These are phyloP conservation scores for Nemoura dubitans DNA, from an alignment of 2,888 invertebrate species.

Conservation along the genomic window DNA sequence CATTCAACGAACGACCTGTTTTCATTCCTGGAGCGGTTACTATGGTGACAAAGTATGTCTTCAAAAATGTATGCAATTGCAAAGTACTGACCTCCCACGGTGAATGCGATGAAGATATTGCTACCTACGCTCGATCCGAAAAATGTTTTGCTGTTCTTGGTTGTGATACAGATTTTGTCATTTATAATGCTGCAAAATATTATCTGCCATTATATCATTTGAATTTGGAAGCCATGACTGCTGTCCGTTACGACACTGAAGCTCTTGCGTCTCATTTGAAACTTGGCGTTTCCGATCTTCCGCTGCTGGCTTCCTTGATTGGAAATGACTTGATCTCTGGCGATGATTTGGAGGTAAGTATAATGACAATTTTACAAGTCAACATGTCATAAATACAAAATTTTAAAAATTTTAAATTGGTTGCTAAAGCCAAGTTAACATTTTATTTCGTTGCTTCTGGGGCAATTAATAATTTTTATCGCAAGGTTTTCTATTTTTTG, in stretches of 20 bases:
- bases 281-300: not conserved
- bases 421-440: too few relatives aligned
- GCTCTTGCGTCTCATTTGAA: not conserved
- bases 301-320: slow-evolving; percentile 3
- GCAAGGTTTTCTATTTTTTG: too few relatives aligned
- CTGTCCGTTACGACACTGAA: not conserved
- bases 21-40: not conserved
- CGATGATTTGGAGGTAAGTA: not conserved
- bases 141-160: slow-evolving; percentile 22
- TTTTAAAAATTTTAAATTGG: too few relatives aligned
- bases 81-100: not conserved
- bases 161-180: slow-evolving; percentile 8
- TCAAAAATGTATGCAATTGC: slow-evolving; percentile 8
- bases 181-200: slow-evolving; percentile 1
- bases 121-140: not conserved
- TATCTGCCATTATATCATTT: not conserved
- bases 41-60: not conserved
- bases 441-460: too few relatives aligned
- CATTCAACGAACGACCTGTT: not conserved
- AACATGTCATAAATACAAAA: too few relatives aligned
- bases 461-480: too few relatives aligned
- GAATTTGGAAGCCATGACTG: not conserved
- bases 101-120: slow-evolving; percentile 27
- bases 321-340: not conserved
- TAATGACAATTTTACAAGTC: not conserved